A percentile compares a stretch with the other conserved stretches of the same genome.
phyloP scores from a whole-genome alignment of 2,888 invertebrate species.

The Sphecodes monilicornis region DNA sequence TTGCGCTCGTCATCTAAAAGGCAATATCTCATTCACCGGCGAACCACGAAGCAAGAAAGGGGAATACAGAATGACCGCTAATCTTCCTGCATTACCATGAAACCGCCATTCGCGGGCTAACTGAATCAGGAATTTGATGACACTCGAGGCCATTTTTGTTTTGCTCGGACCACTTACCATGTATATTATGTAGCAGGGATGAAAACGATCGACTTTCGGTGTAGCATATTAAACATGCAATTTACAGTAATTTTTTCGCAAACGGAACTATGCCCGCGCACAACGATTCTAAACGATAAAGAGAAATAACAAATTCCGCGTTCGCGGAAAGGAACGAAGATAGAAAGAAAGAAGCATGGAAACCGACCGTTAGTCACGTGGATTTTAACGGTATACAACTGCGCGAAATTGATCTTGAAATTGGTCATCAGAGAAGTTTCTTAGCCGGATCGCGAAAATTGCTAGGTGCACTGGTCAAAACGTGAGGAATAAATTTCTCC shows the following conservation, averaged over 20 bases:
- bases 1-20: not conserved
- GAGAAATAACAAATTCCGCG: constrained; percentile 1
- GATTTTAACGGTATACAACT: constrained; percentile 73
- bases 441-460: constrained; percentile 63
- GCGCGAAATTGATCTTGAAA: constrained; percentile 78
- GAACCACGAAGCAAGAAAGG: not conserved
- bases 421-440: constrained; percentile 73
- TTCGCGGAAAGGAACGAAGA: not conserved
- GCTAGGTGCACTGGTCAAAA: constrained; percentile 29
- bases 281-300: constrained; percentile 14
- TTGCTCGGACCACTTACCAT: not conserved
- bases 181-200: not conserved
- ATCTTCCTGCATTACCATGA: constrained; percentile 32
- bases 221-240: constrained; percentile 17
- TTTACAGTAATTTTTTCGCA: constrained; percentile 35
- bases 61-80: not conserved
- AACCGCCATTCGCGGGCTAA: constrained; percentile 19
- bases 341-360: not conserved
- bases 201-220: constrained; percentile 4
- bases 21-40: not conserved
- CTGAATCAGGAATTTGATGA: constrained; percentile 24
- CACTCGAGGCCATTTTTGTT: constrained; percentile 5
- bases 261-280: constrained; percentile 14
- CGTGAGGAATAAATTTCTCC: no score
- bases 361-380: constrained; percentile 63